Base-by-base conservation (phyloP, 2,888 invertebrate species). In the Epinotia demarniana region DNA sequence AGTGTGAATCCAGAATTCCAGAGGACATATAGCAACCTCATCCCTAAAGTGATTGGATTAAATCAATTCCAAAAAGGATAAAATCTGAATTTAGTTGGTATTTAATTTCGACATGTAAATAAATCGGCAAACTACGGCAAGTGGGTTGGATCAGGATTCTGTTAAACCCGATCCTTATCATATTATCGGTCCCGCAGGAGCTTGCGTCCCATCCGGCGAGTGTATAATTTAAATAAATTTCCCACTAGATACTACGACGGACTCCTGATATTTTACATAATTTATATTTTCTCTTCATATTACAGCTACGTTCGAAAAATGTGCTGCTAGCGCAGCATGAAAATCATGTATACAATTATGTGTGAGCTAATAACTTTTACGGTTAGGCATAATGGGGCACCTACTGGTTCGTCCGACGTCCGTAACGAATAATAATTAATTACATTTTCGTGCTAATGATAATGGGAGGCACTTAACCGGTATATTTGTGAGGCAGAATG, bases 361-460 rank as follows among this genome's bases (percentile, higher is more conserved):
- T 19, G 13, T 43, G 23, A 60, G 43, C 64, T 49, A 64, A 53
- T 58, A 64, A 64, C 69, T 64, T 49, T n/a, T 49, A n/a, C 18
- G 57, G 33, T 33, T 53, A 33, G 18, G 27, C 12, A 46, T 67
- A 67, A 61, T 49, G 53, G 23, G 19, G 27, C 16, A 46, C 58
- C 33, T 77, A 81, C 82, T 79, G 83, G 85, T 87, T 83, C 83
- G 76, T 79, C 83, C 82, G 46, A 43, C 53, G 46, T 16, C 66
- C n/a, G 79, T 85, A 89, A 86, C 84, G 85, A 83, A 82, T 85
- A 86, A 85, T 86, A 87, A 88, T 88, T 89, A 87, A 90, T 88
- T 85, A 84, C 85, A 84, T 87, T 87, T 87, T 85, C 85, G 81
- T 84, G 82, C 83, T 87, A 89, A 88, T 86, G 84, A 84, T 78